Evolutionary conservation across 2,888 invertebrate species (phyloP), one percentile per base, ranked within the genome.

Genomic region (Cerastoderma edule): DNA sequence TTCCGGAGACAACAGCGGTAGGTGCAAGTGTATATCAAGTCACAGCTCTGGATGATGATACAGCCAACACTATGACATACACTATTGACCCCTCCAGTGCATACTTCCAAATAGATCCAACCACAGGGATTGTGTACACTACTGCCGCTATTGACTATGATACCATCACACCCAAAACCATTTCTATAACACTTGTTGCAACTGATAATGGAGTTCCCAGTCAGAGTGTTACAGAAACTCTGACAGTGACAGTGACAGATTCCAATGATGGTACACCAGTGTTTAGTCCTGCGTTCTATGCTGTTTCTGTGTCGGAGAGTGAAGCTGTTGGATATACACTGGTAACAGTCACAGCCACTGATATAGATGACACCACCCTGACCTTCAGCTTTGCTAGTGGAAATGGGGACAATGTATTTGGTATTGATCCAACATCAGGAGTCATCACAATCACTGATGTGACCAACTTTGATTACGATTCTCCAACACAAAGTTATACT

Each of bases 231-330:
- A 67, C 72, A 50, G 69, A 77, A 32, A 97, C 97, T 0, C 96
- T 98, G 67, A 98, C 97, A 93, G 96, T 98, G 92, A 98, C 98
- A 93, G 96, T 98, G 32, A 94, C 97, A 80, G 98, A 99, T 93
- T 94, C 97, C 81, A 98, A 98, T 93, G 98, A 98, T 94, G 98
- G 98, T 92, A 95, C 96, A 1, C 98, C 98, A 2, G 94, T 97
- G 75, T 98, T 98, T 92, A 97, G 97, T 92, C 96, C 97, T 1
- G 96, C 97, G 95, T 96, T 97, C 82, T 97, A 98, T 94, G 96
- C 96, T 84, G 96, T 96, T 89, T 97, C 97, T 93, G 95, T 98
- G 80, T 95, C 95, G 87, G 98, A 98, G 94, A 97, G 97, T 91
- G 95, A 96, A n/a, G 95, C 96, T 6, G 69, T 63, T 53, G 78